These are phyloP conservation scores for Atractosteus spatula DNA, from an alignment of 2,113 vertebrate species.

Conservation along the genomic window DNA sequence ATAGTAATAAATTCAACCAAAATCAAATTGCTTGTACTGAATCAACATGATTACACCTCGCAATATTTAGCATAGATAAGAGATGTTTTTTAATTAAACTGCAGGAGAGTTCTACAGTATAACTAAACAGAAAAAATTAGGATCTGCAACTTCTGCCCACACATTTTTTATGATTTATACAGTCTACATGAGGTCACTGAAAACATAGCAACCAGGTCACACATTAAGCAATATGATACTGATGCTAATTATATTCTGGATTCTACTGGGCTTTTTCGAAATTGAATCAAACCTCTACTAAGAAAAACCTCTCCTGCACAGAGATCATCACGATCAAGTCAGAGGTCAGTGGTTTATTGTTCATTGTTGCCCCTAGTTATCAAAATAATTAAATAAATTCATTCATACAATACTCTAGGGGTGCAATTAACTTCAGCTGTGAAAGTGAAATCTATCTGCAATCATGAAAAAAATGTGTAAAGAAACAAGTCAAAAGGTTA, in stretches of 20 bases:
- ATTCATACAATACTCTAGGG: neutral
- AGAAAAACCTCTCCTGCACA: neutral
- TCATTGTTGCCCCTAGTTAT: neutral
- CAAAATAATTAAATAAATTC: neutral
- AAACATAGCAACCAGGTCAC: slow-evolving; percentile 13
- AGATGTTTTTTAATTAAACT: slow-evolving; percentile 13
- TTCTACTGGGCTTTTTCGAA: neutral
- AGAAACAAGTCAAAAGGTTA: no score
- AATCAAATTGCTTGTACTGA: slow-evolving; percentile 11
- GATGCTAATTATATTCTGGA: slow-evolving; percentile 1
- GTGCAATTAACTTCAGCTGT: slow-evolving; percentile 1
- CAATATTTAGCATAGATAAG: neutral
- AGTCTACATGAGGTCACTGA: neutral
- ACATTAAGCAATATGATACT: neutral
- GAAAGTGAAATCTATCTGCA: neutral
- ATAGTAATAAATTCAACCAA: slow-evolving; percentile 7
- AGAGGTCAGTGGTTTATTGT: neutral
- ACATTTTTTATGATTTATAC: slow-evolving; percentile 10
- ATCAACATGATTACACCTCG: neutral
- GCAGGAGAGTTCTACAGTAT: neutral
- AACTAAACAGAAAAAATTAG: neutral
- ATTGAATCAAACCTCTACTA: neutral
- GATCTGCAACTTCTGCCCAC: slow-evolving; percentile 1
- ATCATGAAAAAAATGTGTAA: no score
- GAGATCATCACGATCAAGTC: neutral